A percentile compares a stretch with the other conserved stretches of the same genome.
Evolutionary conservation across 2,113 vertebrate genomes (phyloP).

Genomic region (Pelvicachromis taeniatus): DNA sequence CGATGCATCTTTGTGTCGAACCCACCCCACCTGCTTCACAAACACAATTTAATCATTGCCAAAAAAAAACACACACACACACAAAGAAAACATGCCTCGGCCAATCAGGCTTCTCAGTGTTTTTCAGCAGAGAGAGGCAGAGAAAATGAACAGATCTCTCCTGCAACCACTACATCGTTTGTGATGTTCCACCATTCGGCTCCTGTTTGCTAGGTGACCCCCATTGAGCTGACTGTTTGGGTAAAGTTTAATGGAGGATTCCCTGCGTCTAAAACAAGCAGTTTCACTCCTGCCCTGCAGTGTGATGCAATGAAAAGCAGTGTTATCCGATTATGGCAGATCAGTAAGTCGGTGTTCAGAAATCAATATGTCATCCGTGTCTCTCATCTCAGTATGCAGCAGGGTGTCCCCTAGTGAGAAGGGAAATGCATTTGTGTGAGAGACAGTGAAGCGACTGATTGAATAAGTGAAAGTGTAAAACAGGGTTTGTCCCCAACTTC

Average conservation of each 20-base stretch:
- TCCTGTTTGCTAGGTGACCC: neutral
- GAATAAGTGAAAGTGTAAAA: constrained; percentile 2
- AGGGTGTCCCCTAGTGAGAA: neutral
- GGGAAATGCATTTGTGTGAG: neutral
- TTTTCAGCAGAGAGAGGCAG: neutral
- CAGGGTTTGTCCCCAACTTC: neutral
- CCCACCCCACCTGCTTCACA: neutral
- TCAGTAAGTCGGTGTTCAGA: neutral
- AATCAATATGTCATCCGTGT: constrained; percentile 13
- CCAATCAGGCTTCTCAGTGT: neutral
- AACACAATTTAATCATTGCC: neutral
- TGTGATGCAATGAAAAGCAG: neutral
- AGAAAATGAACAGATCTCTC: constrained; percentile 26
- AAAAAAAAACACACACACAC: neutral
- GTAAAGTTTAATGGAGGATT: constrained; percentile 5
- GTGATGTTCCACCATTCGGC: neutral
- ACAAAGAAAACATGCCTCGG: neutral
- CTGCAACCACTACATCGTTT: constrained; percentile 7
- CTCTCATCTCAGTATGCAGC: neutral
- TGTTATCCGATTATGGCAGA: neutral
- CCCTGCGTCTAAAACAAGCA: constrained; percentile 8
- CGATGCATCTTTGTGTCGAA: neutral
- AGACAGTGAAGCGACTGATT: neutral
- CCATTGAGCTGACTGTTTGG: neutral
- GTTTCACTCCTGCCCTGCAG: neutral